A percentile compares a stretch with the other conserved stretches of the same genome.
These are phyloP conservation scores for Littorina saxatilis DNA, from an alignment of 1,140 invertebrate species.

Conservation along the genomic window DNA sequence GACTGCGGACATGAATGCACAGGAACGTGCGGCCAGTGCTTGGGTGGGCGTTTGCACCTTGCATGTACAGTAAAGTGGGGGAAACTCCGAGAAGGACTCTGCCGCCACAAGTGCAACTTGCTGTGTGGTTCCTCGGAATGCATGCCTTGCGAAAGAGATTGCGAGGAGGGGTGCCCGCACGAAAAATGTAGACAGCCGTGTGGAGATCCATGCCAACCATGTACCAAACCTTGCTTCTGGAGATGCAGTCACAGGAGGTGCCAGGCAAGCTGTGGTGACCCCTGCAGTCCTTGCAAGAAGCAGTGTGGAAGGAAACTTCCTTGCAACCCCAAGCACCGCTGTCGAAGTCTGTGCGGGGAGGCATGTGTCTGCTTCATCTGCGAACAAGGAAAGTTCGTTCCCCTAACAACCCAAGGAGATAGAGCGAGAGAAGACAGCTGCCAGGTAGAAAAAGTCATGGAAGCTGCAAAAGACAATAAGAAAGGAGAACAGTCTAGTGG, in stretches of 20 bases:
- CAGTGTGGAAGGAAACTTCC: conserved; percentile 27
- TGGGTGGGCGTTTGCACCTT: conserved; percentile 80
- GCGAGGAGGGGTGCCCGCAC: conserved; percentile 79
- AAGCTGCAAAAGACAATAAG: too few species aligned
- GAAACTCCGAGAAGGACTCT: conserved; percentile 63
- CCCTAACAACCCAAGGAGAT: conserved; percentile 4
- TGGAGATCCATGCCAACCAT: conserved; percentile 70
- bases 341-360: conserved; percentile 81
- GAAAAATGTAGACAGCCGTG: conserved; percentile 79
- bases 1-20: conserved; percentile 61
- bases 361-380: conserved; percentile 71
- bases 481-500: too few species aligned
- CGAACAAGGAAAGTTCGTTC: conserved; percentile 7
- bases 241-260: conserved; percentile 66
- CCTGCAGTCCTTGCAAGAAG: conserved; percentile 79
- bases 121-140: conserved; percentile 72
- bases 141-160: conserved; percentile 79
- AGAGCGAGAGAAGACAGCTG: too few species aligned
- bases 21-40: conserved; percentile 75
- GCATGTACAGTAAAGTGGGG: conserved; percentile 68
- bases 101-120: conserved; percentile 71
- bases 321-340: conserved; percentile 77
- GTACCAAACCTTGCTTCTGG: conserved; percentile 68
- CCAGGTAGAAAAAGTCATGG: too few species aligned
- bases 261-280: conserved; percentile 78